These are phyloP conservation scores for Heloderma charlesbogerti DNA, from an alignment of 2,113 vertebrate species.

Conservation along the genomic window DNA sequence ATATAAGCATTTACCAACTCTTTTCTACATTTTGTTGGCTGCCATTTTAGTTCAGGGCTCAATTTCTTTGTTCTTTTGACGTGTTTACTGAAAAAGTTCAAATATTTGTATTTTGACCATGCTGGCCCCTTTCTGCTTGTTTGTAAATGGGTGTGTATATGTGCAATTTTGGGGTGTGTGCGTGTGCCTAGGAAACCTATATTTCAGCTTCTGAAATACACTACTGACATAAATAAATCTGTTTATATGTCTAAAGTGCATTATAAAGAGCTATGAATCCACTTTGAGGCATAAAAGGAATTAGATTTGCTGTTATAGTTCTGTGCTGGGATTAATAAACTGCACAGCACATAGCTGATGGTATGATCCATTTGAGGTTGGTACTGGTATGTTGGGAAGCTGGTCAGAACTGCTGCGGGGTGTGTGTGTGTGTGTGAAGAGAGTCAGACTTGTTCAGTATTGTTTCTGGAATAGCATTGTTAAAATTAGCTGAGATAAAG, in stretches of 20 bases:
- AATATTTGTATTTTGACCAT: constrained; percentile 43
- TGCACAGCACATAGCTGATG: constrained; percentile 49
- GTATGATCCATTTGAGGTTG: constrained; percentile 61
- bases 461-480: constrained; percentile 26
- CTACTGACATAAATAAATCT: constrained; percentile 42
- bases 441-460: constrained; percentile 24
- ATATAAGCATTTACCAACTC: background rate
- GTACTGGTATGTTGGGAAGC: constrained; percentile 52
- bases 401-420: constrained; percentile 40
- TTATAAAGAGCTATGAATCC: constrained; percentile 58
- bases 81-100: constrained; percentile 30
- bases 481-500: constrained; percentile 59
- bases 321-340: constrained; percentile 62
- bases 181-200: background rate
- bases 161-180: constrained; percentile 3
- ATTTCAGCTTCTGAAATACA: constrained; percentile 47
- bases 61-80: constrained; percentile 24
- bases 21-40: background rate
- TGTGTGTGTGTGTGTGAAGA: background rate
- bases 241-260: constrained; percentile 57
- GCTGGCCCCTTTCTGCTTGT: constrained; percentile 23
- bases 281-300: constrained; percentile 50
- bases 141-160: constrained; percentile 24
- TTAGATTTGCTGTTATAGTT: constrained; percentile 55
- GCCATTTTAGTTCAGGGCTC: background rate